Evolutionary conservation across 2,113 vertebrate genomes (phyloP), one percentile per base, ranked within the genome.

Genomic region (Pelmatolapia mariae): DNA sequence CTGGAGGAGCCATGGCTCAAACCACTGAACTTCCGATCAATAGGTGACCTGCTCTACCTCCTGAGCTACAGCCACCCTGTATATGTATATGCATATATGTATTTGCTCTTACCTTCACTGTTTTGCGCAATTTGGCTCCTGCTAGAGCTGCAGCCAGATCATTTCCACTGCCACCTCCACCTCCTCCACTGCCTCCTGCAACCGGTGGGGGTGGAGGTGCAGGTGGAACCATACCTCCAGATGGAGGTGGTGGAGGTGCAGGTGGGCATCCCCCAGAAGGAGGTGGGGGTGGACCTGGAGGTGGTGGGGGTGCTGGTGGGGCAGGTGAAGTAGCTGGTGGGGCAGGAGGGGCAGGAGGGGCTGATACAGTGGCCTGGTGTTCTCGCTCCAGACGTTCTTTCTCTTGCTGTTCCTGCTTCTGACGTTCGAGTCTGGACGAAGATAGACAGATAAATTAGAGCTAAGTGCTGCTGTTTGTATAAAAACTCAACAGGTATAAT

Each of bases 111-210:
- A 97, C 97, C 97, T 96, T 97, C 61, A 86, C 85, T 4, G 94
- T 89, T 93, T 97, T 98, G 92, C 96, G 96, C 82, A 98, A 95
- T 92, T 97, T 98, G 31, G 97, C 97, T 29, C 96, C 96, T 0
- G 97, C 96, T 13, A 98, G 94, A 24, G 97, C 97, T 4, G 96
- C 94, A 0, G 96, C 96, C 50, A 98, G 94, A 12, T 93, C 63
- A 0, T 53, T 89, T 6, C 38, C 71, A 38, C 94, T 91, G 59
- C 59, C 59, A 63, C 59, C 86, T 11, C 93, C 86, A 1, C 95
- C 88, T 7, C 90, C 88, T 5, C 90, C 90, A 18, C 90, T 89
- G 50, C 89, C 71, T 22, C 92, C 91, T 11, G 91, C 84, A 87
- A 84, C 45, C 0, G 95, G 79, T 26, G 93, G 92, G 2, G 92